These are phyloP conservation scores for Notodonta dromedarius DNA, from an alignment of 2,888 invertebrate species.

Conservation along the genomic window DNA sequence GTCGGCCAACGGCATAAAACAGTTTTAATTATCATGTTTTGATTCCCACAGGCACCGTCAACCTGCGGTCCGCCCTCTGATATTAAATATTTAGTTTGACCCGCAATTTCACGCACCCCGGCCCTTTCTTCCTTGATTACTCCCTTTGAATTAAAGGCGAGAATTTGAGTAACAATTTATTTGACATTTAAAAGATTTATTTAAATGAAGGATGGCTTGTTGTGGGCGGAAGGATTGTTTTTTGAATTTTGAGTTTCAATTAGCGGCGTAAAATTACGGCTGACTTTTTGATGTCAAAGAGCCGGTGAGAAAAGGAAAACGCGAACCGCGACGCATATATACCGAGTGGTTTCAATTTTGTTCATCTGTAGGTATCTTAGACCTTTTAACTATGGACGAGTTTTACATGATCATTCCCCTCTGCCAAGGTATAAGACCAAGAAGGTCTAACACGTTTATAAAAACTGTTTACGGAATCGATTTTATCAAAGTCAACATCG, in stretches of 20 bases:
- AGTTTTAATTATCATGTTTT: conserved; percentile 23
- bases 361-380: too few species aligned
- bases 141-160: conserved; percentile 11
- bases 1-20: neutral
- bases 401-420: too few species aligned
- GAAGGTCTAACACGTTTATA: too few species aligned
- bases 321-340: too few species aligned
- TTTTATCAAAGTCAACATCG: too few species aligned
- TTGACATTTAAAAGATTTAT: neutral
- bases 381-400: too few species aligned
- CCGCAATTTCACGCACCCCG: conserved; percentile 12
- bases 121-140: conserved; percentile 14
- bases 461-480: too few species aligned
- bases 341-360: too few species aligned
- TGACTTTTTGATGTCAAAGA: too few species aligned
- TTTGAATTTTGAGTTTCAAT: neutral
- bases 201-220: neutral
- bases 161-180: conserved; percentile 1
- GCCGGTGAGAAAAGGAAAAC: too few species aligned
- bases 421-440: too few species aligned
- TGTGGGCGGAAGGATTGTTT: neutral
- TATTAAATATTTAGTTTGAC: conserved; percentile 25
- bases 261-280: neutral
- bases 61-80: conserved; percentile 11
- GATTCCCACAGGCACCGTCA: neutral